Evolutionary conservation across 2,888 invertebrate species (phyloP).

Genomic region (Platycnemis pennipes): DNA sequence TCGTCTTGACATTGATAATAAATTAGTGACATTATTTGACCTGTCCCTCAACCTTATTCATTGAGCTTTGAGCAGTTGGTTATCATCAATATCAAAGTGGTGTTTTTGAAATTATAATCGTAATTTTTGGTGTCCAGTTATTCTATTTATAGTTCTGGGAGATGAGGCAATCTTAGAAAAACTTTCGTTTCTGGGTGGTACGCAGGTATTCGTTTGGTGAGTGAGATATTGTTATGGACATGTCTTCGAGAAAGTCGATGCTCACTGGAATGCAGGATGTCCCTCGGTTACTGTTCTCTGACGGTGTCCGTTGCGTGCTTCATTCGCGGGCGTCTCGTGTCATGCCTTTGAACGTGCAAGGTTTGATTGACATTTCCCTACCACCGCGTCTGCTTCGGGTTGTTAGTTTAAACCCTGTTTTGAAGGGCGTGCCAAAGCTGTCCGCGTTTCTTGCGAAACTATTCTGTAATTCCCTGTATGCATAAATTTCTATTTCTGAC

Average conservation of each 20-base stretch:
- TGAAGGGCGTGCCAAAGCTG: background rate
- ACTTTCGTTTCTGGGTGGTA: too few relatives aligned
- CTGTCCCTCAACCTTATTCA: too few relatives aligned
- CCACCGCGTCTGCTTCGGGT: background rate
- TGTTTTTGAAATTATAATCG: background rate
- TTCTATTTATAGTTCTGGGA: too few relatives aligned
- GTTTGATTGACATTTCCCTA: background rate
- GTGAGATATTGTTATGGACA: conserved; percentile 4
- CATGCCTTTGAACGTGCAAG: background rate
- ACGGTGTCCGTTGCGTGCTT: background rate
- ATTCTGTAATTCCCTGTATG: too few relatives aligned
- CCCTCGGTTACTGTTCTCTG: conserved; percentile 13
- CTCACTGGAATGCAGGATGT: background rate
- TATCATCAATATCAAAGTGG: too few relatives aligned
- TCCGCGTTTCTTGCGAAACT: background rate
- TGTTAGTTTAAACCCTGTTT: background rate
- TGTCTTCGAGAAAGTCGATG: background rate
- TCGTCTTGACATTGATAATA: too few relatives aligned
- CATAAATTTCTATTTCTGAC: background rate
- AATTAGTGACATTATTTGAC: too few relatives aligned
- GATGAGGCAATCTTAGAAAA: too few relatives aligned
- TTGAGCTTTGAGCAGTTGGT: too few relatives aligned
- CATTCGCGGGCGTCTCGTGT: background rate
- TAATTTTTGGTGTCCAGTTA: background rate
- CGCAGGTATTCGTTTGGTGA: background rate